Base-by-base conservation (phyloP, 1,140 invertebrate genomes). In the Tetragnatha versicolor region DNA sequence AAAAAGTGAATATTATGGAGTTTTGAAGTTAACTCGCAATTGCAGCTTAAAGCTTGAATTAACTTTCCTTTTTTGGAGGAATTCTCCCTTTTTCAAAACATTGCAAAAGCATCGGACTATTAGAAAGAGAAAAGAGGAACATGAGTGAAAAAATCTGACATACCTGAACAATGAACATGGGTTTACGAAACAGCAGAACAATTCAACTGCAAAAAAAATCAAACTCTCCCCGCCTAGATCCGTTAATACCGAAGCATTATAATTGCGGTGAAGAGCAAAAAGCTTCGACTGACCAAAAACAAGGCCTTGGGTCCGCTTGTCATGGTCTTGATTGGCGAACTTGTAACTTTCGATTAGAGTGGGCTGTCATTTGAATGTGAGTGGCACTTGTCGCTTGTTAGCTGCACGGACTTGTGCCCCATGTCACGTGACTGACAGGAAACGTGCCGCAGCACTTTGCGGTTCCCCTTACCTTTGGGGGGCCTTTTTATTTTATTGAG, bases 291-390 rank as follows among this genome's bases (percentile, higher is more conserved):
- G n/a, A 31, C 22, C 3, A 6, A 70, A 55, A 55, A n/a, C 12
- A 47, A 35, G 49, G 1, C 47, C n/a, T 17, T 17, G 29, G 17
- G 33, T n/a, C 27, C 27, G 35, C 1, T 12, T 70, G 47, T 55
- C 47, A 70, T n/a, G 9, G 3, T n/a, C 55, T 75, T 63, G 72
- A 75, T 49, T 75, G 58, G n/a, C 14, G 31, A 49, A 42, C 14
- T 9, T 47, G 53, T 75, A 75, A 75, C 72, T 75, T 75, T 75
- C 72, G 72, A 75, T 75, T 75, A 75, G 72, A 37, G 22, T 17
- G 51, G 7, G 37, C 47, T 73, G 69, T 53, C 69, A 73, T 75
- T 75, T 75, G 58, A 75, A 75, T 75, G 72, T 75, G 72, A 75
- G 72, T 75, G 72, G 72, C 72, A 75, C 39, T 22, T 27, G 72